Conservation (phyloP, 2,888 invertebrate genomes). For the Aradus depressus region DNA sequence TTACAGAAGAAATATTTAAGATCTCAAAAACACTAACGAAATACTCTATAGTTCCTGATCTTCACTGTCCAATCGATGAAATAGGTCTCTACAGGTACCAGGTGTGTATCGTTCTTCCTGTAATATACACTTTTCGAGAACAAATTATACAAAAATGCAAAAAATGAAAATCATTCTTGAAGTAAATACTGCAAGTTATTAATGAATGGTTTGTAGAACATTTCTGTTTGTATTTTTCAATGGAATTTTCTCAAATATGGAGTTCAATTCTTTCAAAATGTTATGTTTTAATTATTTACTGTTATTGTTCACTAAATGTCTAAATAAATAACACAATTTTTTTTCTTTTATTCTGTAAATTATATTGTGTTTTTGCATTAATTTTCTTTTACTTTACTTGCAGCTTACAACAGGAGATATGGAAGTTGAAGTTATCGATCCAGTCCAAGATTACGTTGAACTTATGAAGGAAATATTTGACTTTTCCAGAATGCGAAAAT, state of each 20-base stretch:
- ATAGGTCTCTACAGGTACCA: slow-evolving; percentile 55
- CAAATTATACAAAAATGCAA: too few relatives aligned
- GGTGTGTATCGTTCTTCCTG: slow-evolving; percentile 38
- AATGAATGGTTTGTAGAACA: too few relatives aligned
- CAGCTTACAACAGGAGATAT: slow-evolving; percentile 62
- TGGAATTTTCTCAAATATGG: too few relatives aligned
- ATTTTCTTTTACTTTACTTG: slow-evolving; percentile 28
- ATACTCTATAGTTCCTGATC: slow-evolving; percentile 68
- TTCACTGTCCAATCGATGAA: slow-evolving; percentile 63
- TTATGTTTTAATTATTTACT: too few relatives aligned
- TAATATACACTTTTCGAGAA: background rate
- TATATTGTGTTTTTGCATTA: background rate
- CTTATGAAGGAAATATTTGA: slow-evolving; percentile 97
- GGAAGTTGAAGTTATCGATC: slow-evolving; percentile 79
- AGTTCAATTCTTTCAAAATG: too few relatives aligned
- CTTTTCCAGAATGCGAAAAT: slow-evolving; percentile 62
- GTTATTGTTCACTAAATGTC: too few relatives aligned
- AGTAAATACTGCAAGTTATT: too few relatives aligned
- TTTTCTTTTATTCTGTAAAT: slow-evolving; percentile 14
- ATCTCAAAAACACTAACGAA: slow-evolving; percentile 63
- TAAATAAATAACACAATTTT: too few relatives aligned
- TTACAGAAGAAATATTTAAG: slow-evolving; percentile 79
- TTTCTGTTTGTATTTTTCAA: too few relatives aligned
- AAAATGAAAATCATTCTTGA: too few relatives aligned
- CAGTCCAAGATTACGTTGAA: slow-evolving; percentile 74